A percentile compares a stretch with the other conserved stretches of the same genome.
Evolutionary conservation across 2,113 vertebrate genomes (phyloP).

Genomic region (Pygoscelis adeliae): DNA sequence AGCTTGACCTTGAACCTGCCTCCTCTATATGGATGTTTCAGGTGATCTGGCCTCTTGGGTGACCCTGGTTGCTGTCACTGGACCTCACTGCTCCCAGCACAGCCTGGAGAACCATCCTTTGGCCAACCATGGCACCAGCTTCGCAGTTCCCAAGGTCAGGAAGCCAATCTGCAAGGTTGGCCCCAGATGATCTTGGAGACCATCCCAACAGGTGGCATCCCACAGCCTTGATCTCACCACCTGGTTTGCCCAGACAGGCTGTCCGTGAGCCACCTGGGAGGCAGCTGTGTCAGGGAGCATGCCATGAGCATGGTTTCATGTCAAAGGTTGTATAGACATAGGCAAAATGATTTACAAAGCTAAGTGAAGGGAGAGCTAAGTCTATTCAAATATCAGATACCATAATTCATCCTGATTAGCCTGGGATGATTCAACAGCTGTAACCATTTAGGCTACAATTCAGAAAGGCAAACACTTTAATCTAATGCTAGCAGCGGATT

Average conservation of each 20-base stretch:
- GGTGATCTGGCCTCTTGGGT: neutral
- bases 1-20: neutral
- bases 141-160: neutral
- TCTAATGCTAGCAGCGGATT: constrained; percentile 13
- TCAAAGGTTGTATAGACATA: constrained; percentile 30
- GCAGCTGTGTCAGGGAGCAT: neutral
- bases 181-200: neutral
- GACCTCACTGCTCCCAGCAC: neutral
- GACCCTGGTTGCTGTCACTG: neutral
- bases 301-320: neutral
- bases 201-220: neutral
- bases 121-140: accelerated
- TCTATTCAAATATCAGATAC: constrained; percentile 49
- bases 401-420: constrained; percentile 57
- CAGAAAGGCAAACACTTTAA: constrained; percentile 59
- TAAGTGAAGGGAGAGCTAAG: constrained; percentile 24
- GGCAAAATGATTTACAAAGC: constrained; percentile 34
- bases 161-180: neutral
- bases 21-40: neutral
- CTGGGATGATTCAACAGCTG: constrained; percentile 62
- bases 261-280: neutral
- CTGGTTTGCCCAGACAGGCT: neutral
- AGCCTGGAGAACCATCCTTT: neutral
- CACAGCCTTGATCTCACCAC: neutral
- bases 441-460: constrained; percentile 59